Conservation (phyloP, 2,888 invertebrate genomes). For the Nomada hirtipes region DNA sequence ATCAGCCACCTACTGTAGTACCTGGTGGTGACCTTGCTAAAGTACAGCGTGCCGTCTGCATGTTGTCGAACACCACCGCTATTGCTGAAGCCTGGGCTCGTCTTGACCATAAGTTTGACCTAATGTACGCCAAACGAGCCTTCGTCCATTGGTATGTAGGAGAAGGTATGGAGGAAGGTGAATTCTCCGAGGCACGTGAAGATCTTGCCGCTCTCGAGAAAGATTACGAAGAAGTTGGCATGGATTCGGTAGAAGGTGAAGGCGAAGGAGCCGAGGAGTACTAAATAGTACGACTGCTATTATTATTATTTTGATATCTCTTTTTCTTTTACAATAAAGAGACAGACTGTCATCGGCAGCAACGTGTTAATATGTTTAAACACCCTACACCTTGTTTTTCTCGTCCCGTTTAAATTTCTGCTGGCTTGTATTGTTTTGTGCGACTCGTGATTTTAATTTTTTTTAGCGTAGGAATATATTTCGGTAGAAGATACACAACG, state of each 20-base stretch:
- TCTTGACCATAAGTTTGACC: slow-evolving; percentile 97
- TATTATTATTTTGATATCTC: slow-evolving; percentile 33
- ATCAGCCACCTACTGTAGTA: slow-evolving; percentile 97
- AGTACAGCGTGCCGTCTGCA: slow-evolving; percentile 98
- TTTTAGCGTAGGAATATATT: background rate
- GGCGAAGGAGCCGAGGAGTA: slow-evolving; percentile 84
- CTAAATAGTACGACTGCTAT: slow-evolving; percentile 57
- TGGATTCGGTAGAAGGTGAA: slow-evolving; percentile 86
- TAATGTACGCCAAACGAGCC: slow-evolving; percentile 98
- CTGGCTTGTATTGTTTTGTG: background rate
- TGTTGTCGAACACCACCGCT: slow-evolving; percentile 99
- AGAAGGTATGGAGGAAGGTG: slow-evolving; percentile 94
- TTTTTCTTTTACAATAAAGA: slow-evolving; percentile 61
- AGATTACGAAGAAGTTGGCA: slow-evolving; percentile 91
- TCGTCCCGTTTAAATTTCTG: background rate
- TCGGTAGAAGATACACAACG: background rate
- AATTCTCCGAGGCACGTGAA: slow-evolving; percentile 94
- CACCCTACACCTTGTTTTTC: background rate
- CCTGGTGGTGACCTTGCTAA: slow-evolving; percentile 98
- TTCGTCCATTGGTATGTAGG: slow-evolving; percentile 98
- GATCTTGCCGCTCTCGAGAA: slow-evolving; percentile 88
- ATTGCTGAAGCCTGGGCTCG: slow-evolving; percentile 99
- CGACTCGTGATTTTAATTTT: background rate
- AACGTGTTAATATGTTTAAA: slow-evolving; percentile 6
- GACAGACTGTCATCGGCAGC: slow-evolving; percentile 33